phyloP scores from a whole-genome alignment of 2,888 invertebrate genomes.

The Tuta absoluta region DNA sequence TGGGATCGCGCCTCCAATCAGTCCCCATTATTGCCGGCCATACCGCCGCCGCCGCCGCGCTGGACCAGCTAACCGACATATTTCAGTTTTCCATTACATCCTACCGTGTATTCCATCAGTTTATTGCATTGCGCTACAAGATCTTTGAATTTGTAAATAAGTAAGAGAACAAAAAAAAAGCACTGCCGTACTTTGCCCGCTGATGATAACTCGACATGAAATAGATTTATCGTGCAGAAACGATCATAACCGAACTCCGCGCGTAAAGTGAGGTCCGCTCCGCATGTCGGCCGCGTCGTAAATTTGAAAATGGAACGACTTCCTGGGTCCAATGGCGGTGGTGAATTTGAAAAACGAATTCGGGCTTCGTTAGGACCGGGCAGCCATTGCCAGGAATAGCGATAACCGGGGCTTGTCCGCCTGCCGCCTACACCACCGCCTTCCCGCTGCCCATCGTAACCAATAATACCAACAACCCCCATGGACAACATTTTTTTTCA shows the following conservation, averaged over 20 bases:
- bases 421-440: not conserved
- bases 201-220: constrained; percentile 26
- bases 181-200: not conserved
- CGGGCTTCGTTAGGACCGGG: constrained; percentile 36
- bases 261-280: constrained; percentile 41
- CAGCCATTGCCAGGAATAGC: constrained; percentile 28
- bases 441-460: not conserved
- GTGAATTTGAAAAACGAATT: constrained; percentile 39
- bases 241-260: constrained; percentile 39
- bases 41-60: not conserved
- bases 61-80: not conserved
- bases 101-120: not conserved
- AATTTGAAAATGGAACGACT: constrained; percentile 56
- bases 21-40: constrained; percentile 15
- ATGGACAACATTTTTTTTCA: constrained; percentile 16
- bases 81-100: not conserved
- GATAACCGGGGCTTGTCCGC: constrained; percentile 2
- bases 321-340: constrained; percentile 43
- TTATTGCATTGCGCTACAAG: not conserved
- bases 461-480: not conserved
- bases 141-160: not conserved
- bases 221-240: constrained; percentile 40
- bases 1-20: constrained; percentile 23
- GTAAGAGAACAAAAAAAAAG: not conserved
- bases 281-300: constrained; percentile 50